phyloP scores from a whole-genome alignment of 2,113 vertebrate species.

The Solea solea region DNA sequence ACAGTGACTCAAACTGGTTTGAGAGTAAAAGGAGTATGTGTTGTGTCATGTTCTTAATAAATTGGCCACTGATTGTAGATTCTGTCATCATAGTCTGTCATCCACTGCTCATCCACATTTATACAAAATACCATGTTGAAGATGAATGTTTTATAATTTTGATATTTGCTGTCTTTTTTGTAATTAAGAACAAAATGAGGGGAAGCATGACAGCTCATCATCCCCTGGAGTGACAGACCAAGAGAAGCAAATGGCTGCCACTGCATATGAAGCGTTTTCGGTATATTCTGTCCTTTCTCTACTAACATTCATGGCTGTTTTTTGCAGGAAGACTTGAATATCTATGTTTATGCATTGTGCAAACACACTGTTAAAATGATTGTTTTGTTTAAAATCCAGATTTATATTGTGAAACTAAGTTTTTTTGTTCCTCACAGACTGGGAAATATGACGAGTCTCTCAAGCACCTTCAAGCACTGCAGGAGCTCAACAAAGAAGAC shows the following conservation, averaged over 20 bases:
- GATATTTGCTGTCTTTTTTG: not conserved
- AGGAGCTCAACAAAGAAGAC: conserved; percentile 96
- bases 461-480: conserved; percentile 88
- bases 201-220: conserved; percentile 85
- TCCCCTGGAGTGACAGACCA: conserved; percentile 89
- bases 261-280: conserved; percentile 88
- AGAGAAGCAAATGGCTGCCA: conserved; percentile 90
- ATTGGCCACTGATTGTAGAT: not conserved
- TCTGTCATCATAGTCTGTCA: not conserved
- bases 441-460: conserved; percentile 92
- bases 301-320: not conserved
- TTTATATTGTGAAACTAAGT: not conserved
- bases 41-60: not conserved
- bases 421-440: conserved; percentile 75
- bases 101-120: not conserved
- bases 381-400: not conserved
- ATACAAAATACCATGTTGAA: not conserved
- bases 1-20: not conserved
- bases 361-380: not conserved
- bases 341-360: too few relatives aligned
- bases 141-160: not conserved
- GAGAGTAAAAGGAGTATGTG: not conserved
- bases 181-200: conserved; percentile 85
- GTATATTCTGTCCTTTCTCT: conserved; percentile 72
- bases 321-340: too few relatives aligned